Conservation (phyloP, 2,888 invertebrate genomes). For the Ganaspis brasiliensis region DNA sequence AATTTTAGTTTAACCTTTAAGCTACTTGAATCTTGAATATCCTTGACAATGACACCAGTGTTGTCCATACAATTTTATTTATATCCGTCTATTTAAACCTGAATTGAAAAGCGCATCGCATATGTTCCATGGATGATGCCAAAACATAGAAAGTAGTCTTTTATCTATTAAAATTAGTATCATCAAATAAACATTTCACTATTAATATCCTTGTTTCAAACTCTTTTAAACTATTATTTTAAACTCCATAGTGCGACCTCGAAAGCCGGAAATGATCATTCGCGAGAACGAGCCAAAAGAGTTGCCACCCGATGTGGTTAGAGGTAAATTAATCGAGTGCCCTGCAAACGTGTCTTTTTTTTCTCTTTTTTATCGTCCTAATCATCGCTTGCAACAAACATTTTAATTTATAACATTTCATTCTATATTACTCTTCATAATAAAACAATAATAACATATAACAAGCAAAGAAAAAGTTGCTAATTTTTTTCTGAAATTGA, state of each 20-base stretch:
- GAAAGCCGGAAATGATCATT: conserved; percentile 93
- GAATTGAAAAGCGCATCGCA: not conserved
- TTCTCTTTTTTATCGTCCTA: conserved; percentile 39
- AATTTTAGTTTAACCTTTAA: not conserved
- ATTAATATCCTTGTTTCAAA: not conserved
- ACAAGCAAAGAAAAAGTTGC: too few species aligned
- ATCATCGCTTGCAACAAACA: conserved; percentile 12
- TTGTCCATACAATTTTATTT: conserved; percentile 5
- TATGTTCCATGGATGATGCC: not conserved
- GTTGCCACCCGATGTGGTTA: conserved; percentile 94
- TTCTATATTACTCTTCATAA: not conserved
- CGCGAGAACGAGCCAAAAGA: conserved; percentile 95
- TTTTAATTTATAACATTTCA: not conserved
- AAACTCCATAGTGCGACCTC: conserved; percentile 83
- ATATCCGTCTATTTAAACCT: conserved; percentile 9
- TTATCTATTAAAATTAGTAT: not conserved
- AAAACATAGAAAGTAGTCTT: not conserved
- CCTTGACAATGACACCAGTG: not conserved
- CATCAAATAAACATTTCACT: not conserved
- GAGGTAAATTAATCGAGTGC: conserved; percentile 84
- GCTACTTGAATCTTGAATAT: not conserved
- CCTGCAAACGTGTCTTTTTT: conserved; percentile 54
- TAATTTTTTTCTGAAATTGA: too few species aligned
- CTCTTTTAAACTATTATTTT: not conserved
- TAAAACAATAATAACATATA: too few species aligned